Evolutionary conservation across 2,113 vertebrate species (phyloP).

Genomic region (Actinemys pallida): DNA sequence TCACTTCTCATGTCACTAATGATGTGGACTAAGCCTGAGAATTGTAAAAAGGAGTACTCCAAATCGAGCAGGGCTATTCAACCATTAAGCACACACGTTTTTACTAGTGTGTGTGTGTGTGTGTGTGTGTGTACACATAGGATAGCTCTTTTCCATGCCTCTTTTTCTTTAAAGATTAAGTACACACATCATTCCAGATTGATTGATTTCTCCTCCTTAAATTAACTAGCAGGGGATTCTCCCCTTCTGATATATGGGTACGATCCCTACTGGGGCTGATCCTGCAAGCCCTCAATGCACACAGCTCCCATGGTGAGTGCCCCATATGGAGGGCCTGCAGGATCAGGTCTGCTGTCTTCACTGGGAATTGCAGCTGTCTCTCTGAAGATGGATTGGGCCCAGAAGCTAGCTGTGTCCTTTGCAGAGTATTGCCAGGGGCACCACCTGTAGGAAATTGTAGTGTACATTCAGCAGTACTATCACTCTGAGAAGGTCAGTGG

Average conservation of each 20-base stretch:
- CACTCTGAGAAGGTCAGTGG: not conserved
- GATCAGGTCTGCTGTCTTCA: fast-evolving
- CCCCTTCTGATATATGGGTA: not conserved
- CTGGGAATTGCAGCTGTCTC: fast-evolving
- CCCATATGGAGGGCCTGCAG: fast-evolving
- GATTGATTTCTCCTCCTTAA: fast-evolving
- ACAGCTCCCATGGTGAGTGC: not conserved
- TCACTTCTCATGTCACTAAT: constrained; percentile 48
- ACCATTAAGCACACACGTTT: constrained; percentile 47
- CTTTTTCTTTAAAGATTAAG: not conserved
- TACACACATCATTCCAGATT: not conserved
- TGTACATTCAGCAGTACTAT: not conserved
- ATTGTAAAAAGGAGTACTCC: constrained; percentile 61
- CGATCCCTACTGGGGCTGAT: not conserved
- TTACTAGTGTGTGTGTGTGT: not conserved
- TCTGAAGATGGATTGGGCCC: not conserved
- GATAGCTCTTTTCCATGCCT: constrained; percentile 1
- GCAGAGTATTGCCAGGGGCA: not conserved
- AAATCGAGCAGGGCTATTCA: constrained; percentile 49
- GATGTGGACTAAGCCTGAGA: constrained; percentile 51
- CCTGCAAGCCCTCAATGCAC: not conserved
- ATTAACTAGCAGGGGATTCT: not conserved
- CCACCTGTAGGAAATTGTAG: not conserved
- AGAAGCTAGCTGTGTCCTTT: not conserved
- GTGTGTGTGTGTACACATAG: not conserved